Conservation (phyloP, 2,113 vertebrate genomes). For the Chloebia gouldiae region DNA sequence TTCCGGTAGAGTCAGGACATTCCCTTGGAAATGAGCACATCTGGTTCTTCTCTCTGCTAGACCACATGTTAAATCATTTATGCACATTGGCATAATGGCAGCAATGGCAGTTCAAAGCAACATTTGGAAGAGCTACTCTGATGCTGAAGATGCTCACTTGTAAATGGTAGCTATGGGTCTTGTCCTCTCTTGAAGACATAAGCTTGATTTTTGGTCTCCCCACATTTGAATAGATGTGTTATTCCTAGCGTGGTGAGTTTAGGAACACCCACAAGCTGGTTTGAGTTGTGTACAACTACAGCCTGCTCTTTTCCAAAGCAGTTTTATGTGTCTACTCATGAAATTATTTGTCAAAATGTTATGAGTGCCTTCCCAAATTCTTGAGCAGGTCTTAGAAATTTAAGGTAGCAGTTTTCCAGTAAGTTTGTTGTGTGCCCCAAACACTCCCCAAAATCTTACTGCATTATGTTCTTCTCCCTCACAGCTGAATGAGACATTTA, state of each 20-base stretch:
- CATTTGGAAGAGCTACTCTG: neutral
- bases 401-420: neutral
- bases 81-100: conserved; percentile 38
- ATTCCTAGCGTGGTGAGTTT: neutral
- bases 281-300: neutral
- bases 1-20: conserved; percentile 60
- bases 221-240: neutral
- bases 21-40: conserved; percentile 66
- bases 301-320: neutral
- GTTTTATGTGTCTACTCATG: neutral
- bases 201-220: neutral
- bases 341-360: neutral
- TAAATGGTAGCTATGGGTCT: neutral
- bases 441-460: neutral
- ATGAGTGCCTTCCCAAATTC: neutral
- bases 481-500: neutral
- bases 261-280: neutral
- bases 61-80: conserved; percentile 57
- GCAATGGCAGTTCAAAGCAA: conserved; percentile 13
- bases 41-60: conserved; percentile 60
- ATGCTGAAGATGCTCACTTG: neutral
- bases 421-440: neutral
- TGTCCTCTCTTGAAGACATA: neutral
- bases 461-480: neutral
- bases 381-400: neutral